A percentile compares a stretch with the other conserved stretches of the same genome.
phyloP scores from a whole-genome alignment of 37 sponge, comb jelly and placozoan genomes.

The Oopsacas minuta region DNA sequence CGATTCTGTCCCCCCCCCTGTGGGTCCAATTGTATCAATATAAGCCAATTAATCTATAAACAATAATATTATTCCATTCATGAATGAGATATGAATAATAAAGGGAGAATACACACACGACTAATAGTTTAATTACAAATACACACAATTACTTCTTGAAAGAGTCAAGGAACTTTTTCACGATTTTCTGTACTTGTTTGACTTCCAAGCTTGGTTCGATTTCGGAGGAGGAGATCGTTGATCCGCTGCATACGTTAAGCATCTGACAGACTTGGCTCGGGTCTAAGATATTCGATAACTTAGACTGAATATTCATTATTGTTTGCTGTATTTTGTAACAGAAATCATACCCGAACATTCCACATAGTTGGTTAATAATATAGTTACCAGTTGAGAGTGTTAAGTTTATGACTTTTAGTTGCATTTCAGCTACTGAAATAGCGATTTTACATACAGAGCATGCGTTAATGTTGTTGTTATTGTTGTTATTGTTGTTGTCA shows the following conservation, averaged over 20 bases:
- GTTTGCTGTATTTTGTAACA: background rate
- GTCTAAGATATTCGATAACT: background rate
- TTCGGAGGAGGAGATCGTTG: background rate
- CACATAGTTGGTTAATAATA: background rate
- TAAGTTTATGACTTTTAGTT: background rate
- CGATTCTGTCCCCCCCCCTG: no score
- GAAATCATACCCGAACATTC: background rate
- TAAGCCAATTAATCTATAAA: background rate
- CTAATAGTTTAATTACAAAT: background rate
- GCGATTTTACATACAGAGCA: conserved; percentile 2
- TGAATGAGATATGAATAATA: background rate
- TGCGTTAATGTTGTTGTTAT: conserved; percentile 16
- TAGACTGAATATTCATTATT: background rate
- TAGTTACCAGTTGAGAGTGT: conserved; percentile 7
- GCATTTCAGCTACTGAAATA: background rate
- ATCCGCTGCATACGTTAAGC: background rate
- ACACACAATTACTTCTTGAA: conserved; percentile 14
- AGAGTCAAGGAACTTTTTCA: background rate
- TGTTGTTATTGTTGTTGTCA: background rate
- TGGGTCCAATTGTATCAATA: background rate
- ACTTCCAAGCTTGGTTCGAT: conserved; percentile 5
- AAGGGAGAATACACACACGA: background rate
- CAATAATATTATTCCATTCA: background rate
- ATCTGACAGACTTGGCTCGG: background rate
- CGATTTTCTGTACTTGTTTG: background rate